Evolutionary conservation across 2,113 vertebrate species (phyloP).

Genomic region (Takifugu bimaculatus): DNA sequence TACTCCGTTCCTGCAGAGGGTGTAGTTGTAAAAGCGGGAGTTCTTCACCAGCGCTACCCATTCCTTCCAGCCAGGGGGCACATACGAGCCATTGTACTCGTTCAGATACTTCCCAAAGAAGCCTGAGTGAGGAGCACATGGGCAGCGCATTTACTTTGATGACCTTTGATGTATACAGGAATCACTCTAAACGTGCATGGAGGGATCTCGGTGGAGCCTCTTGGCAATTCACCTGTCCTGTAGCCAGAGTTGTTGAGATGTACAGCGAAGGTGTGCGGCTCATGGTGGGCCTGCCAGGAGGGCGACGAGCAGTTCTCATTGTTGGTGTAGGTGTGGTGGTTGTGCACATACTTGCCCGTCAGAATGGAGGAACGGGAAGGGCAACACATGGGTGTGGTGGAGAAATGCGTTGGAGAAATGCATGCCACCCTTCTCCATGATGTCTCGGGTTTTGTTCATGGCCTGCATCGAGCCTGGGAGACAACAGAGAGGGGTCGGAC

Average conservation of each 20-base stretch:
- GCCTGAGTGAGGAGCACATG: slow-evolving; percentile 67
- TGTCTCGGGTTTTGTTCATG: slow-evolving; percentile 93
- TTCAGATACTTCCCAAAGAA: slow-evolving; percentile 98
- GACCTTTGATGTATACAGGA: background rate
- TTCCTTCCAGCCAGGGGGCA: slow-evolving; percentile 95
- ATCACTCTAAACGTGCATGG: background rate
- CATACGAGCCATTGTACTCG: slow-evolving; percentile 95
- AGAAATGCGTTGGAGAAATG: slow-evolving; percentile 95
- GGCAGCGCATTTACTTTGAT: background rate
- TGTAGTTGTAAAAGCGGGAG: slow-evolving; percentile 97
- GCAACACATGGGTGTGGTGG: slow-evolving; percentile 98
- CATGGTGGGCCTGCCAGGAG: slow-evolving; percentile 94
- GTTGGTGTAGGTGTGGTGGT: slow-evolving; percentile 98
- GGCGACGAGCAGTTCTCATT: slow-evolving; percentile 98
- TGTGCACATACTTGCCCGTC: slow-evolving; percentile 96
- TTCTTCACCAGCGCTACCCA: slow-evolving; percentile 97
- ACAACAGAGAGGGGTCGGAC: background rate
- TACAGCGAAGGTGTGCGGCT: slow-evolving; percentile 88
- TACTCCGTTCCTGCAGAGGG: slow-evolving; percentile 88
- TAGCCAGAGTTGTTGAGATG: slow-evolving; percentile 95
- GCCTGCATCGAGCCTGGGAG: slow-evolving; percentile 92
- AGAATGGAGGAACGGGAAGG: slow-evolving; percentile 94
- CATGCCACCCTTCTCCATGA: slow-evolving; percentile 93
- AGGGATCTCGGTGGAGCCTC: background rate
- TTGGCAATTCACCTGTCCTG: slow-evolving; percentile 82